Evolutionary conservation across 2,113 vertebrate species (phyloP), one percentile per base, ranked within the genome.

Genomic region (Sinosuthora webbiana): DNA sequence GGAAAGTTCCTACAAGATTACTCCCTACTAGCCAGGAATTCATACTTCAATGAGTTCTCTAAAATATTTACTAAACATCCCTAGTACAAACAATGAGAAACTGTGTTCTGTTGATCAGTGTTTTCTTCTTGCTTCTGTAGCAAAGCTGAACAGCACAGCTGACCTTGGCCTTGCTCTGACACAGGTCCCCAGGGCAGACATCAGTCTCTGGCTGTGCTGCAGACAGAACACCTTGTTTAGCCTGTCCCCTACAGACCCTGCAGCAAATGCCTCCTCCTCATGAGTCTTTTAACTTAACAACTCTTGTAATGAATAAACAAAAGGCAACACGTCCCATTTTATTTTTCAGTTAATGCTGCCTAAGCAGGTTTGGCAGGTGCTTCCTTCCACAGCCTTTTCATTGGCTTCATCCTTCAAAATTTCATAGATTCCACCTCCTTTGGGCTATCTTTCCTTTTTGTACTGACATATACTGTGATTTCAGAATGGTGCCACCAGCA

Each of bases 61-160:
- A 53, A 62, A 94, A 78, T 86, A 90, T 90, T 94, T 97, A 94
- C 42, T 41, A 78, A 85, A 76, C 16, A 15, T 28, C 59, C n/a
- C 42, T n/a, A 31, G 10, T 21, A 88, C 24, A 95, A 89, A 79
- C 69, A 74, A 44, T 1, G 10, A 42, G 52, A 70, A 74, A n/a
- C 50, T 11, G 15, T 80, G 47, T 59, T 55, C 44, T 74, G 5
- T 23, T 8, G 11, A 31, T 33, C 60, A 71, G 13, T 75, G 55
- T 83, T 83, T 81, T 74, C 18, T 45, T 39, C 30, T 45, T 67
- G 52, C 60, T 82, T 33, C 65, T 59, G 52, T 0, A 90, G 56
- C 8, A 13, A 15, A 83, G 56, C 31, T 67, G 50, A 77, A 11
- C 33, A 86, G 68, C n/a, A 42, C 2, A 67, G 73, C 80, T 93